A percentile compares a stretch with the other conserved stretches of the same genome.
phyloP scores from a whole-genome alignment of 2,113 vertebrate genomes.

The Laticauda laticaudata region DNA sequence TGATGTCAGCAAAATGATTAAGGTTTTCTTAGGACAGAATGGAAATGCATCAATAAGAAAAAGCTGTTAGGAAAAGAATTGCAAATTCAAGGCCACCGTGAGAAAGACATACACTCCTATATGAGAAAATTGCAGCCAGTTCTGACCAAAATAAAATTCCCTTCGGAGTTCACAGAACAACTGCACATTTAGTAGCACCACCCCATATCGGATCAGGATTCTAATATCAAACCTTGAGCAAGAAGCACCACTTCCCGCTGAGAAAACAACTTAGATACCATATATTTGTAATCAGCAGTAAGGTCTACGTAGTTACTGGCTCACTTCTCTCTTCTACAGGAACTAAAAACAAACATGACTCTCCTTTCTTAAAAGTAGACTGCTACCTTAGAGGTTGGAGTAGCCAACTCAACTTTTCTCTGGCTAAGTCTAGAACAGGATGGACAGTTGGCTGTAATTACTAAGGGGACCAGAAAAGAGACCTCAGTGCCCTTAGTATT shows the following conservation, averaged over 20 bases:
- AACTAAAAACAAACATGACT: neutral
- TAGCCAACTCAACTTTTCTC: neutral
- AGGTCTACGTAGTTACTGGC: neutral
- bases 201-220: neutral
- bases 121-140: neutral
- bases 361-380: slow-evolving; percentile 5
- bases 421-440: neutral
- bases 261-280: neutral
- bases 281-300: neutral
- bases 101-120: neutral
- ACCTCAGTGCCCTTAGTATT: neutral
- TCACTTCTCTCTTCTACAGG: neutral
- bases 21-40: neutral
- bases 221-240: neutral
- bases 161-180: neutral
- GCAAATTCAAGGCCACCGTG: neutral
- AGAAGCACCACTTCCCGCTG: neutral
- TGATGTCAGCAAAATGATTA: neutral
- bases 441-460: neutral
- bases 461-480: neutral
- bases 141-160: neutral
- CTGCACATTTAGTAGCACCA: neutral
- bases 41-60: neutral
- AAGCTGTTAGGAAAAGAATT: neutral
- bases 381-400: neutral